Conservation (phyloP, 2,113 vertebrate species). For the Platysteira castanea region DNA sequence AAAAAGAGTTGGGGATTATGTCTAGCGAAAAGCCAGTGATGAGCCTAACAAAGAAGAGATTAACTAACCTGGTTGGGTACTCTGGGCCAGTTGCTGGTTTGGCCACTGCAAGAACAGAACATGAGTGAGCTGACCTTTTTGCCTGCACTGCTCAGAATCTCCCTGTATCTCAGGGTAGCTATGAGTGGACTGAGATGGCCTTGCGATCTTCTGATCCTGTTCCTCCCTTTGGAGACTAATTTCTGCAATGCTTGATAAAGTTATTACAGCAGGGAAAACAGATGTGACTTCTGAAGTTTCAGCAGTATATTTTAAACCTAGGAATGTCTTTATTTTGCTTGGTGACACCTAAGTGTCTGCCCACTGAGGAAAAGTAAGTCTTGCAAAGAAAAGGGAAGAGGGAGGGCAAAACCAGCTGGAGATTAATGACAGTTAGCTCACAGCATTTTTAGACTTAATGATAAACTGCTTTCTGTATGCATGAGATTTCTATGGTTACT, state of each 20-base stretch:
- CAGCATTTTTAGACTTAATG: not conserved
- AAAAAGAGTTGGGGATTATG: not conserved
- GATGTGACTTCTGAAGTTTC: not conserved
- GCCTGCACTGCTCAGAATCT: not conserved
- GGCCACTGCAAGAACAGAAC: not conserved
- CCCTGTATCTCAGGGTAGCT: not conserved
- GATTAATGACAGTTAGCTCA: not conserved
- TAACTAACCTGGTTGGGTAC: not conserved
- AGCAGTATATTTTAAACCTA: not conserved
- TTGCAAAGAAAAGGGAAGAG: not conserved
- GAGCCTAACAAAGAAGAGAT: not conserved
- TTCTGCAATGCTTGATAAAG: not conserved
- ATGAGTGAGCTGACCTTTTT: not conserved
- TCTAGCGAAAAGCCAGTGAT: not conserved
- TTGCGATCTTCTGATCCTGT: not conserved
- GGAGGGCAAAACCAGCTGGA: not conserved
- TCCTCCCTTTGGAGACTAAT: not conserved
- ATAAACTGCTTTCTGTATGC: not conserved
- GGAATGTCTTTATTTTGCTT: not conserved
- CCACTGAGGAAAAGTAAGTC: not conserved
- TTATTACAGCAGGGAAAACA: not conserved
- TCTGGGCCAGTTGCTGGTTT: not conserved
- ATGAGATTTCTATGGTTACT: conserved; percentile 29
- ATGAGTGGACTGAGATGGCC: not conserved
- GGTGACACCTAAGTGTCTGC: not conserved